Conservation (phyloP, 2,888 invertebrate genomes). For the Drosophila meridiana region DNA sequence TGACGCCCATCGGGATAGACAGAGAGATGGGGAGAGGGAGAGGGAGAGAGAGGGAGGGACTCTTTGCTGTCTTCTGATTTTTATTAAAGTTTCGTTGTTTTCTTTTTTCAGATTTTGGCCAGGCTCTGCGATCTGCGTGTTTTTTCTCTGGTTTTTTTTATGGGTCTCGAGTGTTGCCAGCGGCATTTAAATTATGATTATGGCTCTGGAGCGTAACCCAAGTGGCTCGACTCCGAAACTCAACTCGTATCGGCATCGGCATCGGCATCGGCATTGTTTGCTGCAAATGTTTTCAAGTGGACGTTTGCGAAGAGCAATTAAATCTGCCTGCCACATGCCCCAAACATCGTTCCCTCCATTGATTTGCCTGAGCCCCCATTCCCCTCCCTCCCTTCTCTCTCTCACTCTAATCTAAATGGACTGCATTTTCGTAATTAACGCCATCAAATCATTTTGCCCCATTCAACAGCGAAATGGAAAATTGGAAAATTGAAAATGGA, state of each 20-base stretch:
- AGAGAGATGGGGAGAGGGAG: no score
- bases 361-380: constrained; percentile 44
- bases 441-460: constrained; percentile 56
- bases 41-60: background rate
- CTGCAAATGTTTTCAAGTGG: constrained; percentile 50
- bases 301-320: constrained; percentile 48
- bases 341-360: constrained; percentile 25
- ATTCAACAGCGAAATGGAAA: constrained; percentile 17
- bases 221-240: constrained; percentile 35
- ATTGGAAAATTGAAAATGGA: background rate
- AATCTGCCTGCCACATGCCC: constrained; percentile 30
- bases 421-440: constrained; percentile 67
- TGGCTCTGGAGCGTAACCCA: constrained; percentile 61
- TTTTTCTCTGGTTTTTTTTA: constrained; percentile 47
- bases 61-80: constrained; percentile 29
- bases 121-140: constrained; percentile 17
- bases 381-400: background rate
- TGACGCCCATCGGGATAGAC: constrained; percentile 44
- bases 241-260: constrained; percentile 10
- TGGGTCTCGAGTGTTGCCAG: constrained; percentile 61
- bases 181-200: constrained; percentile 70
- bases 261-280: constrained; percentile 18
- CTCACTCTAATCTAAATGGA: constrained; percentile 58
- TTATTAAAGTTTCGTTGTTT: constrained; percentile 30
- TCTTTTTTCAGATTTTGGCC: constrained; percentile 15